A percentile compares a stretch with the other conserved stretches of the same genome.
Evolutionary conservation across 1,140 invertebrate species (phyloP).

Genomic region (Chironomus tepperi): DNA sequence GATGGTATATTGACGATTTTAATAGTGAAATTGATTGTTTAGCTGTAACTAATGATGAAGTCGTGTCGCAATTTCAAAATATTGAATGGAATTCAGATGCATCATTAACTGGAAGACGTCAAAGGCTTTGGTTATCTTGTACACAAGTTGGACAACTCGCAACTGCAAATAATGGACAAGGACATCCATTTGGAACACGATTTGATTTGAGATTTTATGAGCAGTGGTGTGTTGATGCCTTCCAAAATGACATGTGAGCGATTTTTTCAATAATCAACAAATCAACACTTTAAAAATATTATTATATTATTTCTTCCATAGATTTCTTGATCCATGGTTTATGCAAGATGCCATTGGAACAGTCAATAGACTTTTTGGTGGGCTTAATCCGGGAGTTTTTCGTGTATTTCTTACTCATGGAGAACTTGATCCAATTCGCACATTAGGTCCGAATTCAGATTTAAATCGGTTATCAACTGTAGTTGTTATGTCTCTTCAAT

Average conservation of each 20-base stretch:
- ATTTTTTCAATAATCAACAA: too few relatives aligned
- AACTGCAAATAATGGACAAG: background rate
- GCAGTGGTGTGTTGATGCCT: background rate
- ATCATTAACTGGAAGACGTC: background rate
- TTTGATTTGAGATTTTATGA: background rate
- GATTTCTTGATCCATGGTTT: background rate
- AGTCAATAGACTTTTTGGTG: background rate
- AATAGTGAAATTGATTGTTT: background rate
- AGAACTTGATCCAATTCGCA: background rate
- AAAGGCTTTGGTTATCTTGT: background rate
- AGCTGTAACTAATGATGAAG: background rate
- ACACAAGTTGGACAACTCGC: background rate
- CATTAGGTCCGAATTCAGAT: background rate
- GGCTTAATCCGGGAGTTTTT: background rate
- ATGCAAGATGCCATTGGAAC: background rate
- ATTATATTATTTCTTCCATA: background rate
- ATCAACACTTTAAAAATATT: background rate
- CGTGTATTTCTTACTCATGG: background rate
- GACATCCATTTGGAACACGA: background rate
- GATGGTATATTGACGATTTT: background rate
- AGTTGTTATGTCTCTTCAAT: background rate
- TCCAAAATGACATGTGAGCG: background rate
- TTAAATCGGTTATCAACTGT: background rate
- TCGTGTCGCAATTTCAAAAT: background rate
- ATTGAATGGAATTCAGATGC: background rate